Base-by-base conservation (phyloP, 2,797 vertebrate genomes). In the Bryconaethiops microstoma region DNA sequence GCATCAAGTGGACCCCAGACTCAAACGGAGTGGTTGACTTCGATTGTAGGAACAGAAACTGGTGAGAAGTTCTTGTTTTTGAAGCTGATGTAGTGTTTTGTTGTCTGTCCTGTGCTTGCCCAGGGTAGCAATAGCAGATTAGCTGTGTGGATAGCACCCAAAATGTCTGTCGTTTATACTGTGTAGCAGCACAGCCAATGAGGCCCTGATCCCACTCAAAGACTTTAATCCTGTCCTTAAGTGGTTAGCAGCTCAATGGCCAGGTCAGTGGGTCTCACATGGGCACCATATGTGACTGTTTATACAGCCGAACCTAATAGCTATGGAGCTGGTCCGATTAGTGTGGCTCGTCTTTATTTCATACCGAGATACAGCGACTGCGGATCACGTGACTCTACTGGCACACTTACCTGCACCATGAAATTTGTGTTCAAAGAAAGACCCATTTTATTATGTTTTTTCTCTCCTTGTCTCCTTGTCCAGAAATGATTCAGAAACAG, bases 1-100 rank as follows among this genome's bases (percentile, higher is more conserved):
- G 97, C 67, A 98, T 99, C 87, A 98, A 96, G 89, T 99, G 98
- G 98, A 94, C 93, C 2, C 96, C 97, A 40, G 98, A 99, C 87
- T 86, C 96, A 39, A 99, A 98, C 0, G 97, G 97, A 39, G 98
- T 99, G 80, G 96, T 98, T 42, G 92, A 96, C 7, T 99, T 98
- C 0, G 98, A 99, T 91, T 98, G 98, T 92, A 94, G 98, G 78
- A 99, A 99, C 90, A 94, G 98, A 35, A 98, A 98, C 90, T 99
- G 98, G 98, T 99, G 86, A 96, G 95, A 71, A 85, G 73, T 16
- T 12, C 84, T 50, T 17, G n/a, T 85, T 35, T 35, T 35, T 35
- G 2, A 35, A 35, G 79, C 79, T 82, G 42, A 79, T 29, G 19
- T 13, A 50, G 10, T 35, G 12, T 64, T 64, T 17, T 19, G 7